These are phyloP conservation scores for Ariolimax columbianus DNA, from an alignment of 2,888 invertebrate genomes.

Conservation along the genomic window DNA sequence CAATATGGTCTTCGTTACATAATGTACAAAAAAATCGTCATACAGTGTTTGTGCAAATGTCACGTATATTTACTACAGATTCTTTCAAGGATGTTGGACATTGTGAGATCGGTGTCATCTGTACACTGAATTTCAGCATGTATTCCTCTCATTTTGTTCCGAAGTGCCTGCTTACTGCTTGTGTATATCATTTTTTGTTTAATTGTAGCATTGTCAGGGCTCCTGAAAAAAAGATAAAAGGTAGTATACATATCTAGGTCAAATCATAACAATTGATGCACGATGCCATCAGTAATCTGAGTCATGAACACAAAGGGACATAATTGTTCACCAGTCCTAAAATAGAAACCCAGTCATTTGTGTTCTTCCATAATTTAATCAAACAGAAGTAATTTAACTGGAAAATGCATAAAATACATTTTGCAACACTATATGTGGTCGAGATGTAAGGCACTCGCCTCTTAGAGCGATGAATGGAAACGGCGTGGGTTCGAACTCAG, in stretches of 20 bases:
- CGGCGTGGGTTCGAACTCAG: no score
- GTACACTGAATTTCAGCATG: conserved; percentile 98
- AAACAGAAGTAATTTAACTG: no score
- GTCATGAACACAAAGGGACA: no score
- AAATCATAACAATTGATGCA: no score
- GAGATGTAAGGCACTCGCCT: no score
- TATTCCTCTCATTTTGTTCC: conserved; percentile 96
- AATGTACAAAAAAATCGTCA: not conserved
- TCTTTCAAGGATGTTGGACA: conserved; percentile 69
- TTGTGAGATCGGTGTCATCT: conserved; percentile 88
- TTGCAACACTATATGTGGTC: no score
- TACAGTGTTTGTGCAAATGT: conserved; percentile 26
- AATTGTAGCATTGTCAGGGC: conserved; percentile 86
- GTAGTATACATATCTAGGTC: not conserved
- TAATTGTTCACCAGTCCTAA: no score
- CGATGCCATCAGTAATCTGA: no score
- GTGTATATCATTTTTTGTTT: conserved; percentile 89
- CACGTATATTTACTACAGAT: conserved; percentile 65
- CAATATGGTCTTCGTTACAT: not conserved
- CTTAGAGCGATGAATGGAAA: no score
- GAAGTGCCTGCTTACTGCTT: conserved; percentile 97
- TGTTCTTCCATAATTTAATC: no score
- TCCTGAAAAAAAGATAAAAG: conserved; percentile 50
- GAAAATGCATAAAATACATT: no score
- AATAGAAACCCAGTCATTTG: no score